A percentile compares a stretch with the other conserved stretches of the same genome.
Evolutionary conservation across 2,113 vertebrate genomes (phyloP).

Genomic region (Lycaon pictus): DNA sequence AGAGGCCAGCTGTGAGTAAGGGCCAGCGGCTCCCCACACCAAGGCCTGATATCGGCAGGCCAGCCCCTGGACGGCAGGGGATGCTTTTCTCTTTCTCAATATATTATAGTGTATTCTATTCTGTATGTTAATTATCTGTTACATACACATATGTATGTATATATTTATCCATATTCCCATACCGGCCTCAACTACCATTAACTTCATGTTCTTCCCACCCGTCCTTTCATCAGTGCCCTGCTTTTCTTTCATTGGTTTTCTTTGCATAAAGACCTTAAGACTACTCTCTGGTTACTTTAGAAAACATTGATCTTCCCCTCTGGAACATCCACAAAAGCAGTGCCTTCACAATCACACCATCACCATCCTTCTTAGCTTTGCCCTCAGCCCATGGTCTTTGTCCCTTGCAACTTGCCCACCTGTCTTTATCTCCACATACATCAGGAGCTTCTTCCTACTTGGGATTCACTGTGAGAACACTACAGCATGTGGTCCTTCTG

Average conservation of each 20-base stretch:
- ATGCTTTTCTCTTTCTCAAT: background rate
- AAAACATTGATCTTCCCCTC: background rate
- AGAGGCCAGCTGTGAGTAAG: background rate
- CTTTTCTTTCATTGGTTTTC: slow-evolving; percentile 56
- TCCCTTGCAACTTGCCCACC: background rate
- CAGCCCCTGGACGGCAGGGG: background rate
- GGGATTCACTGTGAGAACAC: background rate
- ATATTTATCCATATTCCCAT: background rate
- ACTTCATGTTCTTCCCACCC: slow-evolving; percentile 21
- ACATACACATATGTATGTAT: background rate
- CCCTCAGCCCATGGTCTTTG: background rate
- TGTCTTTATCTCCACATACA: background rate
- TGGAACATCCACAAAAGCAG: background rate
- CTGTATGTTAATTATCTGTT: background rate
- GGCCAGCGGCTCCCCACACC: background rate
- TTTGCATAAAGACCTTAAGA: slow-evolving; percentile 17
- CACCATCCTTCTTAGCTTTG: background rate
- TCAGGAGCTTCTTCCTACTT: background rate
- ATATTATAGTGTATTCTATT: background rate
- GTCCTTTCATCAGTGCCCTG: background rate
- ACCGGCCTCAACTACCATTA: background rate
- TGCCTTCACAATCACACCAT: background rate
- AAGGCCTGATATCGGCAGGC: background rate
- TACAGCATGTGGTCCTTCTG: background rate
- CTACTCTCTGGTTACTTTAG: background rate